Conservation (phyloP, 2,888 invertebrate genomes). For the Falcaria lacertinaria region DNA sequence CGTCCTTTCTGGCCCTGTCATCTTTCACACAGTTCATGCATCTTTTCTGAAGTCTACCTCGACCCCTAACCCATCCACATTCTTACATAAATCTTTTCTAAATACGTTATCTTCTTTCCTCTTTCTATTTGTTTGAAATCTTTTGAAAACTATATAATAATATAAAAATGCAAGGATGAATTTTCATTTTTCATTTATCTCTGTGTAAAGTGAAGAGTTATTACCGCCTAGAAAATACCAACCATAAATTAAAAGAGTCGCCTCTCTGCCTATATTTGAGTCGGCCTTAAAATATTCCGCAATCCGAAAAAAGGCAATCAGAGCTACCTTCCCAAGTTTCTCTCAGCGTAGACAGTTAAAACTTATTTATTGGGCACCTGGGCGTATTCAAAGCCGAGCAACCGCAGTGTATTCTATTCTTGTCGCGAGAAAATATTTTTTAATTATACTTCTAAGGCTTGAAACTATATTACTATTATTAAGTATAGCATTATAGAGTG, state of each 20-base stretch:
- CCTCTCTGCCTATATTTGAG: background rate
- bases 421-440: slow-evolving; percentile 1
- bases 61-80: too few species aligned
- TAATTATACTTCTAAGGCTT: too few species aligned
- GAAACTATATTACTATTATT: too few species aligned
- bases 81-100: too few species aligned
- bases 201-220: background rate
- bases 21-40: too few species aligned
- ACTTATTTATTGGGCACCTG: slow-evolving; percentile 14
- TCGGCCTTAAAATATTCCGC: background rate
- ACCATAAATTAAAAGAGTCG: background rate
- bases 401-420: slow-evolving; percentile 2
- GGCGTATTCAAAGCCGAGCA: slow-evolving; percentile 4
- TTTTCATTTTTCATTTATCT: background rate
- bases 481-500: too few species aligned
- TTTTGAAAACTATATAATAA: background rate
- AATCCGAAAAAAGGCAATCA: slow-evolving; percentile 10
- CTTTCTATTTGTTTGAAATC: background rate
- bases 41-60: too few species aligned
- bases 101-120: too few species aligned
- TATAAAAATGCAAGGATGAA: background rate
- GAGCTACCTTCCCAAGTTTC: background rate
- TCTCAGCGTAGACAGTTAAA: background rate
- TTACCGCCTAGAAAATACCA: background rate
- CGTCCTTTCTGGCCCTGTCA: too few species aligned